These are phyloP conservation scores for Xiphophorus maculatus DNA, from an alignment of 2,113 vertebrate species.

Conservation along the genomic window DNA sequence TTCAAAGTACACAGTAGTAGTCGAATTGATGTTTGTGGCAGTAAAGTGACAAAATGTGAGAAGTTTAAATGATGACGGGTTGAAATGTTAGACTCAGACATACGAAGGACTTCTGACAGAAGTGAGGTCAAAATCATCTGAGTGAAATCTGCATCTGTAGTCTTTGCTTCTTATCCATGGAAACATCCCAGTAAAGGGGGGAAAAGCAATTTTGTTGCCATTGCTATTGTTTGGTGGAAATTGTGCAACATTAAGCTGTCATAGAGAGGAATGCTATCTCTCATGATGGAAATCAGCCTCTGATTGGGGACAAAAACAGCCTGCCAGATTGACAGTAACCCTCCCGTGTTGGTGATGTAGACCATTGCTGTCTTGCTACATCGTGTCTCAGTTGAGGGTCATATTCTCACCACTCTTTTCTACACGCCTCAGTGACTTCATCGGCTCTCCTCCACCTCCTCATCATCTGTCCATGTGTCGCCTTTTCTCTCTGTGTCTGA, in stretches of 20 bases:
- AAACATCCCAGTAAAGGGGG: background rate
- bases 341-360: constrained; percentile 38
- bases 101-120: constrained; percentile 1
- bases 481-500: constrained; percentile 34
- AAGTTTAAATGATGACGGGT: no score
- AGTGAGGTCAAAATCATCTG: background rate
- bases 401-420: constrained; percentile 63
- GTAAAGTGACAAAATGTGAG: no score
- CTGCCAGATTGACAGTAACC: constrained; percentile 33
- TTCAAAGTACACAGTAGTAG: no score
- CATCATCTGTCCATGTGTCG: constrained; percentile 60
- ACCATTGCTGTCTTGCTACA: constrained; percentile 50
- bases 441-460: constrained; percentile 62
- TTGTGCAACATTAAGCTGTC: constrained; percentile 4
- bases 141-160: constrained; percentile 5
- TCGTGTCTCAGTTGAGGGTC: constrained; percentile 62
- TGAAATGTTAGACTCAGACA: background rate
- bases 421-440: constrained; percentile 62
- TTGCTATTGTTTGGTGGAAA: constrained; percentile 2
- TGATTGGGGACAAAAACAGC: background rate
- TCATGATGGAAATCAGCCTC: background rate
- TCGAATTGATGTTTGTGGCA: no score
- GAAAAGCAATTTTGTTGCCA: background rate
- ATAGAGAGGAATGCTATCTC: background rate
- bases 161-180: background rate